Percentiles rank a stretch among this genome's conserved stretches.
Evolutionary conservation across 2,888 invertebrate species (phyloP).

Genomic region (Phyllotreta cruciferae): DNA sequence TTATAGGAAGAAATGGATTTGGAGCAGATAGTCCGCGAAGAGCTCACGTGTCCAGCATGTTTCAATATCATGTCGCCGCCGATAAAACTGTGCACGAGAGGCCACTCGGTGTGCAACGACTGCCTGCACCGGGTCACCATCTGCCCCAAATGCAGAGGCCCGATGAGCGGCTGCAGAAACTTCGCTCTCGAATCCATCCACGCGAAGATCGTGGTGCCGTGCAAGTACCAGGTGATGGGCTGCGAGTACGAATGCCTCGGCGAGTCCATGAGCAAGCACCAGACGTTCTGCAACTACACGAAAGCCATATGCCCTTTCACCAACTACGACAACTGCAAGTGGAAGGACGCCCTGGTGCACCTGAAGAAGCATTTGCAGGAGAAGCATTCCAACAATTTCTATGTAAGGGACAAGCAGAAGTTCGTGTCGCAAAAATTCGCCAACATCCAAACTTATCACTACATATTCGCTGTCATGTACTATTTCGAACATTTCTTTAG

Average conservation of each 20-base stretch:
- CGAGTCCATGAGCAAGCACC: slow-evolving; percentile 18
- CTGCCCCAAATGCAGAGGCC: slow-evolving; percentile 47
- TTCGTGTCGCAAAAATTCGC: slow-evolving; percentile 38
- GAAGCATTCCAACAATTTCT: slow-evolving; percentile 38
- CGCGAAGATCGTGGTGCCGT: slow-evolving; percentile 33
- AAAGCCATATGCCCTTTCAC: slow-evolving; percentile 19
- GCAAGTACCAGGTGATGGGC: slow-evolving; percentile 30
- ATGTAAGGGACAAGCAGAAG: slow-evolving; percentile 37
- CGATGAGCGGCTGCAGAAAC: slow-evolving; percentile 44
- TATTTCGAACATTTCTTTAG: slow-evolving; percentile 39
- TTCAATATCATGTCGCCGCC: slow-evolving; percentile 46
- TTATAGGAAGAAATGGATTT: slow-evolving; percentile 8
- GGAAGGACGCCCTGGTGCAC: slow-evolving; percentile 33
- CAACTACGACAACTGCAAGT: slow-evolving; percentile 33
- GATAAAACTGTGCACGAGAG: slow-evolving; percentile 46
- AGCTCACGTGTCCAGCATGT: slow-evolving; percentile 47
- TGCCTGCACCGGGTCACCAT: slow-evolving; percentile 41
- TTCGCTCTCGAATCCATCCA: slow-evolving; percentile 44
- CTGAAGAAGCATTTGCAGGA: slow-evolving; percentile 33
- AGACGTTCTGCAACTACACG: slow-evolving; percentile 30
- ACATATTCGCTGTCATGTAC: slow-evolving; percentile 39
- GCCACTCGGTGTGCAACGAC: slow-evolving; percentile 47
- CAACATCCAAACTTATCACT: slow-evolving; percentile 34
- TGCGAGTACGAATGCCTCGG: slow-evolving; percentile 18
- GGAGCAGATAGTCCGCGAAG: slow-evolving; percentile 25